Percentiles rank a stretch among this genome's conserved stretches.
Conservation (phyloP, 2,113 vertebrate genomes). For the Blennius ocellaris region DNA sequence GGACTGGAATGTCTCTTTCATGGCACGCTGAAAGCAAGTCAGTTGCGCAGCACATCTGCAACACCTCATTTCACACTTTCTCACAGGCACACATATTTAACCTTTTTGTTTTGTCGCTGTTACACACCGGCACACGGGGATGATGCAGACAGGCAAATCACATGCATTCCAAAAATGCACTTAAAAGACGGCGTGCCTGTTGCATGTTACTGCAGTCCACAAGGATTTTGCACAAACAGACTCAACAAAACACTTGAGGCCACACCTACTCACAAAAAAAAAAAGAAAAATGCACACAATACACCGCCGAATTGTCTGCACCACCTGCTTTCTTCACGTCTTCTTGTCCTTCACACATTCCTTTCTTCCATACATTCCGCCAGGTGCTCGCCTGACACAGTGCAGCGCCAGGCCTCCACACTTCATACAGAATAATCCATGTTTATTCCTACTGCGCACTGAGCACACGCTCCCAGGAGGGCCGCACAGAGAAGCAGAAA, state of each 20-base stretch:
- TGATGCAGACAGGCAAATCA: slow-evolving; percentile 9
- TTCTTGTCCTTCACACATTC: slow-evolving; percentile 57
- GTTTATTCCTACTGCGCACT: slow-evolving; percentile 21
- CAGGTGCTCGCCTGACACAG: slow-evolving; percentile 47
- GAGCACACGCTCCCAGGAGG: slow-evolving; percentile 29
- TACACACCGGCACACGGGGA: not conserved
- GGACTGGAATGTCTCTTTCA: slow-evolving; percentile 75
- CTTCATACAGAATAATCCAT: slow-evolving; percentile 24
- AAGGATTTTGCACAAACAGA: slow-evolving; percentile 5
- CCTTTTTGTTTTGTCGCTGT: slow-evolving; percentile 2
- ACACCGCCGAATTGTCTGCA: slow-evolving; percentile 13
- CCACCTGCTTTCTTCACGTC: slow-evolving; percentile 63
- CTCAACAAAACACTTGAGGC: not conserved
- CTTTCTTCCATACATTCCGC: slow-evolving; percentile 48
- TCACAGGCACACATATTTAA: not conserved
- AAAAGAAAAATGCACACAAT: not conserved
- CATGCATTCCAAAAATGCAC: not conserved
- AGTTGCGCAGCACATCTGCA: slow-evolving; percentile 71
- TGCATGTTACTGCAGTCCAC: not conserved
- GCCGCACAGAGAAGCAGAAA: slow-evolving; percentile 9
- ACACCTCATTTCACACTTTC: slow-evolving; percentile 59
- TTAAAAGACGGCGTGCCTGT: not conserved
- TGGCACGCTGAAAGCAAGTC: slow-evolving; percentile 70
- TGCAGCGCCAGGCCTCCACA: slow-evolving; percentile 22
- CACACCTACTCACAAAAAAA: slow-evolving; percentile 2